Conservation (phyloP, 1,140 invertebrate genomes). For the Acyrthosiphon pisum region DNA sequence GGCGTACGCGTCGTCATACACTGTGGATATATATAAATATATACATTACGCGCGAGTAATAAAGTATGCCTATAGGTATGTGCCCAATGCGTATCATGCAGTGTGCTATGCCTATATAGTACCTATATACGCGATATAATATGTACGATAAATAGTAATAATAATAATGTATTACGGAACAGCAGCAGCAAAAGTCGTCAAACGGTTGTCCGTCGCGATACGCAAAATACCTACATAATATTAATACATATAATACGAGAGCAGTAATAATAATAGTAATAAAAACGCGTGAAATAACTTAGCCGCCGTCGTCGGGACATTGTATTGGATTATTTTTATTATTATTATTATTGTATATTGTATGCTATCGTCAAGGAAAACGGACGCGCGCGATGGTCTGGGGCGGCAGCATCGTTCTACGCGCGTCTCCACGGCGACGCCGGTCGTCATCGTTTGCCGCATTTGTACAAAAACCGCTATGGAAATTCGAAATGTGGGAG, state of each 20-base stretch:
- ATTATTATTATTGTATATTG: not conserved
- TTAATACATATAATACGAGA: not conserved
- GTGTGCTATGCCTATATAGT: not conserved
- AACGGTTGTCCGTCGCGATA: not conserved
- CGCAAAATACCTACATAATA: slow-evolving; percentile 19
- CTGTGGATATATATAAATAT: too few relatives aligned
- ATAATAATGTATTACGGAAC: not conserved
- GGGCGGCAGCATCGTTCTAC: not conserved
- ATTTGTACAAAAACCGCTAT: slow-evolving; percentile 40
- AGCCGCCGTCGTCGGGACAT: not conserved
- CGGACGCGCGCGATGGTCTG: not conserved
- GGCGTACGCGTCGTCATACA: not conserved
- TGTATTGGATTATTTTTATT: not conserved
- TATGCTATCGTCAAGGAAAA: not conserved
- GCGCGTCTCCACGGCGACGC: not conserved
- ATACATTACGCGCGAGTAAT: not conserved
- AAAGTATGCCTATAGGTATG: not conserved
- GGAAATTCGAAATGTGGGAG: not conserved
- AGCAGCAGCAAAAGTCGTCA: not conserved
- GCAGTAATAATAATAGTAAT: not conserved
- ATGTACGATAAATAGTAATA: not conserved
- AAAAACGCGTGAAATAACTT: slow-evolving; percentile 14
- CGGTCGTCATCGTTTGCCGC: not conserved
- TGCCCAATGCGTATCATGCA: not conserved
- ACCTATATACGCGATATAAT: not conserved